Percentiles rank a stretch among this genome's conserved stretches.
These are phyloP conservation scores for Cepaea hortensis DNA, from an alignment of 2,888 invertebrate species.

Conservation along the genomic window DNA sequence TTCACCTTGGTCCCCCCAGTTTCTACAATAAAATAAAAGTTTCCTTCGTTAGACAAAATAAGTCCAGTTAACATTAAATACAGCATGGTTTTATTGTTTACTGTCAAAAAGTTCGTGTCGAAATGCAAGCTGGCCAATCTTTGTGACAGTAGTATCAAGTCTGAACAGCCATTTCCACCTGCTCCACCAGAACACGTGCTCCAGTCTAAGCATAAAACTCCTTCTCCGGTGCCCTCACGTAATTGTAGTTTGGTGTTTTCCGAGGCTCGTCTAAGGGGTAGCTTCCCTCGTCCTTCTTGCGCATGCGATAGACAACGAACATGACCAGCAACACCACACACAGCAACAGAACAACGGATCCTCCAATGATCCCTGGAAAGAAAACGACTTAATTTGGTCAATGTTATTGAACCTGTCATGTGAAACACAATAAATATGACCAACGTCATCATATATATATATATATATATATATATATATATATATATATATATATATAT, in stretches of 20 bases:
- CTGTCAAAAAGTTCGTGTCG: neutral
- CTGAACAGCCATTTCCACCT: neutral
- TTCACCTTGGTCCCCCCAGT: conserved; percentile 16
- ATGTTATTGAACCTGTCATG: conserved; percentile 80
- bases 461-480: conserved; percentile 82
- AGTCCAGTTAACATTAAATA: neutral
- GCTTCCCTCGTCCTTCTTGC: conserved; percentile 99
- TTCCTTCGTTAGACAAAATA: no score
- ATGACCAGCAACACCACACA: conserved; percentile 99
- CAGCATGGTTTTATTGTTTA: neutral
- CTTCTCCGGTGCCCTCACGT: conserved; percentile 80
- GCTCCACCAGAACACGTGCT: conserved; percentile 7
- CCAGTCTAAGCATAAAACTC: conserved; percentile 92
- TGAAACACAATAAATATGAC: conserved; percentile 99
- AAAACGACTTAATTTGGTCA: neutral
- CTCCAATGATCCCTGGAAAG: conserved; percentile 95
- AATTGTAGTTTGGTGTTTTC: conserved; percentile 85
- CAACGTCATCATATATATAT: conserved; percentile 86
- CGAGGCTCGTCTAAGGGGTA: conserved; percentile 80
- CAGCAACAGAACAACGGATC: conserved; percentile 96
- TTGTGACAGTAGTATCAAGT: neutral
- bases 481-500: conserved; percentile 82
- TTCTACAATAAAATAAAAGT: neutral
- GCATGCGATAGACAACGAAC: conserved; percentile 99
- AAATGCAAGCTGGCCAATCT: neutral